Evolutionary conservation across 92 coral and sea anemone species (phyloP), one percentile per base, ranked within the genome.

Genomic region (Zoanthus solanderi): DNA sequence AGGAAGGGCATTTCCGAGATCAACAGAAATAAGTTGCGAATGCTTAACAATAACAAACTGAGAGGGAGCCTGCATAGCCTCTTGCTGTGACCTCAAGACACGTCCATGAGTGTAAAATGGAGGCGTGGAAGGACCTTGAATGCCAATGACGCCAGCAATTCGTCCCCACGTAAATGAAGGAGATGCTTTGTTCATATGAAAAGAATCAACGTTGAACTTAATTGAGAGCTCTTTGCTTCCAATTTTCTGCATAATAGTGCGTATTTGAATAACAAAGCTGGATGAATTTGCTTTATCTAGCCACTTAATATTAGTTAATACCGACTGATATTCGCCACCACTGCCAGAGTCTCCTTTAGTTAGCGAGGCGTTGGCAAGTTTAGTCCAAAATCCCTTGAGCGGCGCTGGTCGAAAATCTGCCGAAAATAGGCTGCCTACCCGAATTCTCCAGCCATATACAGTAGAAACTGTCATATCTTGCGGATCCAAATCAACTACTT

Each of bases 381-480:
- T 94, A 6, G 17, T 42, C 93, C 94, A 92, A 7, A 86, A 48
- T 82, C 89, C 90, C 56, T 80, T 92, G 48, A 94, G 87, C 2
- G 95, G 94, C 0, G 88, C 91, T 4, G 95, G 92, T 6, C 72
- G 82, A 34, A 78, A 94, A 87, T 92, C 95, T 6, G 92, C 98
- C 3, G 93, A 85, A 76, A 94, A 94, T 47, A 84, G 75, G 6
- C 93, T 73, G 2, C 91, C 94, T 23, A 94, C 53, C 15, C 88
- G 73, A 32, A 94, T 84, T 74, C 92, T 88, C 98, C 98, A 94
- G 2, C 98, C 98, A 87, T 92, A 94, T 48, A 94, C 75, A 16
- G 90, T 87, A 4, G 95, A 88, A 23, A 87, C 82, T 5, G 75
- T 0, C 83, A 90, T 95, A 1, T 90, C 94, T 18, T 94, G 86